Base-by-base conservation (phyloP, 2,888 invertebrate genomes). In the Platycnemis pennipes region DNA sequence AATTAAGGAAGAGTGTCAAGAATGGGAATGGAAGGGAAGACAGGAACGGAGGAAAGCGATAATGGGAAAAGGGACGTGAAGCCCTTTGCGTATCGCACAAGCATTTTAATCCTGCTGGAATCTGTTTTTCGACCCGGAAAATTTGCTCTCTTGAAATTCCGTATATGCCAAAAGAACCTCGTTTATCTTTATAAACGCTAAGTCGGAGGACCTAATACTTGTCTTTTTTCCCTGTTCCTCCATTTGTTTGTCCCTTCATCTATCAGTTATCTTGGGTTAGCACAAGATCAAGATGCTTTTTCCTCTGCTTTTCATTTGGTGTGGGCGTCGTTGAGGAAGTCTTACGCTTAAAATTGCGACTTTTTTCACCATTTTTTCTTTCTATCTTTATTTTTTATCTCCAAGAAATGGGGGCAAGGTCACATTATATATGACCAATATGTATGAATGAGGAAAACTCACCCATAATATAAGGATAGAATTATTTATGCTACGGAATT, bases 1-100 rank as follows among this genome's bases (percentile, higher is more conserved):
- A 87, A 87, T 87, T 87, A 91, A 91, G 89, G 91, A 91, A 69
- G 26, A 26, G 91, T 69, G 56, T 63, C 44, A 91, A 63, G 63
- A n/a, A 44, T 63, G 63, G 63, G 26, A 56, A 44, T 63, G 44
- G 44, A 63, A 42, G 22, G 44, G 63, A 56, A 42, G 56, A 42
- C 91, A 31, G 22, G 53, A 53, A 8, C n/a, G 63, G 26, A 63
- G 63, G 26, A 63, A 63, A 63, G 63, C 63, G 77, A 77, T 77
- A 77, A 77, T 63, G 63, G 63, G 63, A 37, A n/a, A 91, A 91
- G 53, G 7, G 56, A 56, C 91, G 37, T 26, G 91, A 63, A n/a
- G 26, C 53, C 56, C 63, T 37, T 63, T 91, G 42, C 26, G 56
- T 63, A 44, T 37, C 63, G 11, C 44, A 56, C 26, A 44, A 63